Evolutionary conservation across 2,113 vertebrate species (phyloP).

Genomic region (Perca schrenkii): DNA sequence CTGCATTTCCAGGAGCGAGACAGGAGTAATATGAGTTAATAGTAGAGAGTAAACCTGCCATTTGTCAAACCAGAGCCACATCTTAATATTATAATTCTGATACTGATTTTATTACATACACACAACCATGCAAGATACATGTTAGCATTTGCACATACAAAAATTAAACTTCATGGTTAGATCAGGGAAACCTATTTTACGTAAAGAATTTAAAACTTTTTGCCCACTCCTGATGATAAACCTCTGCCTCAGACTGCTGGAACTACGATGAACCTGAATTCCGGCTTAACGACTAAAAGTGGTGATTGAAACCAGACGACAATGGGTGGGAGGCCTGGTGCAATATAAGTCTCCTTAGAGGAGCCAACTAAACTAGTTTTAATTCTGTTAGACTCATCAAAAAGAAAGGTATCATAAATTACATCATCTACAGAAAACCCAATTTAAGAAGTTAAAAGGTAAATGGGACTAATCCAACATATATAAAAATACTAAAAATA

Average conservation of each 20-base stretch:
- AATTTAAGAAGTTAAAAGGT: constrained; percentile 32
- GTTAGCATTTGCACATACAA: neutral
- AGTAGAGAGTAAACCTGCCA: constrained; percentile 32
- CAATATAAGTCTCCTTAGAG: neutral
- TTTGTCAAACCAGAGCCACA: constrained; percentile 44
- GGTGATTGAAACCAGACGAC: constrained; percentile 45
- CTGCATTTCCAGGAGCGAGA: constrained; percentile 30
- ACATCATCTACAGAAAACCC: constrained; percentile 30
- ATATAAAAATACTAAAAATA: constrained; percentile 56
- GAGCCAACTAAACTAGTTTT: constrained; percentile 6
- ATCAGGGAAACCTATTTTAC: constrained; percentile 41
- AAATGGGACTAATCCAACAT: constrained; percentile 25
- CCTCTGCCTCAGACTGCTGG: constrained; percentile 35
- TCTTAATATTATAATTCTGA: constrained; percentile 30
- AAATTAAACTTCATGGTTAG: constrained; percentile 21
- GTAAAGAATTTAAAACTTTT: constrained; percentile 32
- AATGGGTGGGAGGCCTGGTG: neutral
- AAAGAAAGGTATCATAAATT: constrained; percentile 28
- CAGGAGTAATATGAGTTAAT: constrained; percentile 32
- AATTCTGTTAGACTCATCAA: constrained; percentile 36
- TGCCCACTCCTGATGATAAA: constrained; percentile 49
- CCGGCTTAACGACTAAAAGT: neutral
- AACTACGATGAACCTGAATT: constrained; percentile 32
- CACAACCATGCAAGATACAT: constrained; percentile 12
- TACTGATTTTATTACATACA: constrained; percentile 27